Evolutionary conservation across 2,797 vertebrate species (phyloP).

Genomic region (Danionella dracula): DNA sequence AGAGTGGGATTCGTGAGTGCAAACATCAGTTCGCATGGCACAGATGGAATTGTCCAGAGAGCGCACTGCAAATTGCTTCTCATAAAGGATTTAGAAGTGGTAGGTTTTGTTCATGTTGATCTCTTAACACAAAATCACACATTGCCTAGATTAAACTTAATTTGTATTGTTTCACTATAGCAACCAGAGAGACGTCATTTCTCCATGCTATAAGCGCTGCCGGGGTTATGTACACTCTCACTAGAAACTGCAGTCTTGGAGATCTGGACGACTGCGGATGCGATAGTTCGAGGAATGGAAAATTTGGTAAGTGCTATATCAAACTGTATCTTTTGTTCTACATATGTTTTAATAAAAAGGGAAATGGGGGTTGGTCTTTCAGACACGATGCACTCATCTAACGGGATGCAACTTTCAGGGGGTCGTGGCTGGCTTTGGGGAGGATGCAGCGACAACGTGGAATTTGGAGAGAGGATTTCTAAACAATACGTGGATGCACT

Average conservation of each 20-base stretch:
- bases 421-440: constrained; percentile 97
- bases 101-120: constrained; percentile 46
- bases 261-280: constrained; percentile 92
- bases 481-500: constrained; percentile 91
- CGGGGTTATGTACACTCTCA: constrained; percentile 89
- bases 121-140: not conserved
- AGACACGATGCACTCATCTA: not conserved
- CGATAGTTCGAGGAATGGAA: constrained; percentile 85
- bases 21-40: constrained; percentile 94
- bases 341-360: too few species aligned
- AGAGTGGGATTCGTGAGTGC: constrained; percentile 89
- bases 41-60: constrained; percentile 96
- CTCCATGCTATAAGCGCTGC: constrained; percentile 94
- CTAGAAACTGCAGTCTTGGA: constrained; percentile 93
- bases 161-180: constrained; percentile 54
- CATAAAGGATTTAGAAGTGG: constrained; percentile 81
- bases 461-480: constrained; percentile 91
- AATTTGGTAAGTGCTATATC: constrained; percentile 68
- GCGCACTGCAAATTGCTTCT: constrained; percentile 75
- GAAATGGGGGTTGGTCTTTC: too few species aligned
- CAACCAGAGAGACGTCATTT: constrained; percentile 91
- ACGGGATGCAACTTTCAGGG: constrained; percentile 60
- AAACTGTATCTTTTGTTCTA: too few species aligned
- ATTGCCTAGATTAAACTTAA: not conserved
- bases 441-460: constrained; percentile 93